Percentiles rank a stretch among this genome's conserved stretches.
phyloP scores from a whole-genome alignment of 2,113 vertebrate genomes.

The Numida meleagris region DNA sequence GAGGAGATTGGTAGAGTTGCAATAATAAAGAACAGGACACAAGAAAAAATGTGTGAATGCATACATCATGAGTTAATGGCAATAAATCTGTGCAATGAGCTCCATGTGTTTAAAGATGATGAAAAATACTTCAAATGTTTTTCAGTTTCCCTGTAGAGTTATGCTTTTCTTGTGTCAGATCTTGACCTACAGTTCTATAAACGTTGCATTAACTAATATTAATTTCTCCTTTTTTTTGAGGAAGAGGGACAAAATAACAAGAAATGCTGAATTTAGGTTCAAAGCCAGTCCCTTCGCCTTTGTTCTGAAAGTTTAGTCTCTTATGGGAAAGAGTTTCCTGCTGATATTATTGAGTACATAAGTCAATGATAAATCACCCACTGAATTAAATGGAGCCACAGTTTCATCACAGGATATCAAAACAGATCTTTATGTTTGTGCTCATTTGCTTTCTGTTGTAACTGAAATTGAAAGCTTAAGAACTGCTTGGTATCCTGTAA shows the following conservation, averaged over 20 bases:
- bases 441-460: not conserved
- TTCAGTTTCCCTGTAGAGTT: slow-evolving; percentile 21
- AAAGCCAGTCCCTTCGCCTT: not conserved
- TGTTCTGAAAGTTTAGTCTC: slow-evolving; percentile 24
- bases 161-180: slow-evolving; percentile 21
- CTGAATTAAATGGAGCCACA: not conserved
- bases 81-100: slow-evolving; percentile 10
- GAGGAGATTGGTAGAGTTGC: not conserved
- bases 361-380: slow-evolving; percentile 20
- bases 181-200: slow-evolving; percentile 54
- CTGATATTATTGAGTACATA: not conserved
- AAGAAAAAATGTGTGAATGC: not conserved
- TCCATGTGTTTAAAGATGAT: slow-evolving; percentile 57
- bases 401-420: not conserved
- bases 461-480: slow-evolving; percentile 9
- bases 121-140: slow-evolving; percentile 56
- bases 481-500: not conserved
- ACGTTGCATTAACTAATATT: slow-evolving; percentile 30
- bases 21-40: not conserved
- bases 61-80: not conserved
- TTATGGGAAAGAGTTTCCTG: not conserved
- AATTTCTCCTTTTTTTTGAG: slow-evolving; percentile 13
- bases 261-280: slow-evolving; percentile 27
- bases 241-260: not conserved
- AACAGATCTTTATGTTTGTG: not conserved